Percentiles rank a stretch among this genome's conserved stretches.
Evolutionary conservation across 2,888 invertebrate species (phyloP).

Genomic region (Brachypalpus laphriformis): DNA sequence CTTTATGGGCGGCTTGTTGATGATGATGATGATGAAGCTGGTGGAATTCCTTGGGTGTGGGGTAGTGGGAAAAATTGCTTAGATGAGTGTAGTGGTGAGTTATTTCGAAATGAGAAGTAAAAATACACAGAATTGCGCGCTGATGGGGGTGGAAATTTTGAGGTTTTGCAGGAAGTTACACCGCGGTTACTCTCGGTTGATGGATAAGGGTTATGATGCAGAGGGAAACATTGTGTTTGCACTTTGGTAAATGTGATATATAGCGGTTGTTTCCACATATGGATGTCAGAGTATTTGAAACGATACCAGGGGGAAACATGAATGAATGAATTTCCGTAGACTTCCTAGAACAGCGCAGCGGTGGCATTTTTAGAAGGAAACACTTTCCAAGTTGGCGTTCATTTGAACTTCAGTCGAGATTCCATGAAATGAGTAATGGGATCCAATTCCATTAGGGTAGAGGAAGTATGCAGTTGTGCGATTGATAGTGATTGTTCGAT

Average conservation of each 20-base stretch:
- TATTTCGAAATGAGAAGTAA: conserved; percentile 1
- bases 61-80: not conserved
- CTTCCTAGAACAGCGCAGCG: too few species aligned
- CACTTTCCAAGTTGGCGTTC: too few species aligned
- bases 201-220: conserved; percentile 2
- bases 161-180: not conserved
- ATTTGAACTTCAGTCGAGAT: too few species aligned
- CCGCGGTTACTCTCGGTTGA: not conserved
- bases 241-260: too few species aligned
- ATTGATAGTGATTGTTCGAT: not conserved
- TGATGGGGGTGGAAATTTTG: not conserved
- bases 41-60: not conserved
- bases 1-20: not conserved
- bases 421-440: not conserved
- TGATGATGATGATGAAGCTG: not conserved
- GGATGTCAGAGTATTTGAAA: too few species aligned
- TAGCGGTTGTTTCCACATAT: too few species aligned
- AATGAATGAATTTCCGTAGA: too few species aligned
- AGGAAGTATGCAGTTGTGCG: too few species aligned
- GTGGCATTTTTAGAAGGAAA: too few species aligned
- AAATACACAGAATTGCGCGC: not conserved
- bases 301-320: too few species aligned
- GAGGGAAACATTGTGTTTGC: not conserved
- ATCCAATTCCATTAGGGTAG: too few species aligned
- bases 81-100: not conserved